phyloP scores from a whole-genome alignment of 2,888 invertebrate genomes.

The Lithophane socia region DNA sequence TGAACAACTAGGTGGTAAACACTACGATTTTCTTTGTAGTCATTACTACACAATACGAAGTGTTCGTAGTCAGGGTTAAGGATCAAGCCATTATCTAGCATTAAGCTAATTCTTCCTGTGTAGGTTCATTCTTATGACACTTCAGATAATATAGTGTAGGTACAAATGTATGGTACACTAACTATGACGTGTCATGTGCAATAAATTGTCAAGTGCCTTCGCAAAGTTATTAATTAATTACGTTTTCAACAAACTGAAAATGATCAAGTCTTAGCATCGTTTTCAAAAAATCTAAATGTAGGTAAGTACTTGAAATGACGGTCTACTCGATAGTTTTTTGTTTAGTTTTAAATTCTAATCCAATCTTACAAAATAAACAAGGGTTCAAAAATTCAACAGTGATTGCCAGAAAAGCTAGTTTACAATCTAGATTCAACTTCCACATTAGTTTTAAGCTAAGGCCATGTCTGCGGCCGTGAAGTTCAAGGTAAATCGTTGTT shows the following conservation, averaged over 20 bases:
- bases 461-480: slow-evolving; percentile 30
- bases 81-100: slow-evolving; percentile 31
- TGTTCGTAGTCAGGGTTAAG: slow-evolving; percentile 22
- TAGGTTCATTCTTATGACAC: slow-evolving; percentile 7
- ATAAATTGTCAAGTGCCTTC: neutral
- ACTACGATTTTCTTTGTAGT: slow-evolving; percentile 6
- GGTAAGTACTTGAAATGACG: neutral
- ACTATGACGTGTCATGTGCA: neutral
- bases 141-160: neutral
- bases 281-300: neutral
- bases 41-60: slow-evolving; percentile 16
- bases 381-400: neutral
- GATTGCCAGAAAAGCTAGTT: slow-evolving; percentile 23
- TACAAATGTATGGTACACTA: neutral
- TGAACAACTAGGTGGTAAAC: neutral
- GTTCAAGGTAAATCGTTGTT: slow-evolving; percentile 61
- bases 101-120: slow-evolving; percentile 37
- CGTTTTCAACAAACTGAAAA: neutral
- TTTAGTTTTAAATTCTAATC: neutral
- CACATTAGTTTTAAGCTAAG: slow-evolving; percentile 30
- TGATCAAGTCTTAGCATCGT: neutral
- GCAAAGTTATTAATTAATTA: neutral
- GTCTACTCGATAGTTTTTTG: neutral
- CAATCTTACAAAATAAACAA: neutral
- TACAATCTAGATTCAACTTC: slow-evolving; percentile 28